A percentile compares a stretch with the other conserved stretches of the same genome.
These are phyloP conservation scores for Caenorhabditis sp. DNA, from an alignment of 2,888 invertebrate species.

Conservation along the genomic window DNA sequence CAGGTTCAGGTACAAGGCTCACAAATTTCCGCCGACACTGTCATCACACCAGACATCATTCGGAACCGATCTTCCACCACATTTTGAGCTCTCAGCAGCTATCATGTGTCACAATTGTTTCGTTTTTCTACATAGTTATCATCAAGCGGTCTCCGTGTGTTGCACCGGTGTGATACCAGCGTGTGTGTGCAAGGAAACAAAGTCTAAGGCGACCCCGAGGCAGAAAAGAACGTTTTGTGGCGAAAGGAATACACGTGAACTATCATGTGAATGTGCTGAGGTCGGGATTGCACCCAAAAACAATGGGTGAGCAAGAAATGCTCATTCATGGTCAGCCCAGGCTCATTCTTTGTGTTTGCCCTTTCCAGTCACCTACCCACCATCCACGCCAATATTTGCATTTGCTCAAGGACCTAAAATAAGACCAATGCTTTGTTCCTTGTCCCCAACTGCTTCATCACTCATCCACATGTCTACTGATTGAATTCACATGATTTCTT, in stretches of 20 bases:
- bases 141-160: slow-evolving; percentile 27
- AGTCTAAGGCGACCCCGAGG: slow-evolving; percentile 4
- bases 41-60: slow-evolving; percentile 29
- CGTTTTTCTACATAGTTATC: no score
- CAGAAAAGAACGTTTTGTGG: slow-evolving; percentile 7
- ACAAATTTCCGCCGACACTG: slow-evolving; percentile 4
- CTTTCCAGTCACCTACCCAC: slow-evolving; percentile 19
- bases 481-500: slow-evolving; percentile 43
- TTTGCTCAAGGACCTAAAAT: slow-evolving; percentile 8
- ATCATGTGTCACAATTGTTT: no score
- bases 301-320: background rate
- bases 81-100: slow-evolving; percentile 25
- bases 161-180: slow-evolving; percentile 29
- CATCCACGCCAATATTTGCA: background rate
- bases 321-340: background rate
- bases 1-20: slow-evolving; percentile 13
- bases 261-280: slow-evolving; percentile 21
- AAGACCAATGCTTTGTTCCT: slow-evolving; percentile 30
- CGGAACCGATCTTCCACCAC: slow-evolving; percentile 13
- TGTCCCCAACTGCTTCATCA: slow-evolving; percentile 20
- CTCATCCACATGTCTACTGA: slow-evolving; percentile 13
- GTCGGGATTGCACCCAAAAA: slow-evolving; percentile 13
- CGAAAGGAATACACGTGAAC: slow-evolving; percentile 18
- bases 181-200: slow-evolving; percentile 33
- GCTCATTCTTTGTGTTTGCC: slow-evolving; percentile 24